These are phyloP conservation scores for Apodemus speciosus DNA, from an alignment of 2,113 vertebrate species.

Conservation along the genomic window DNA sequence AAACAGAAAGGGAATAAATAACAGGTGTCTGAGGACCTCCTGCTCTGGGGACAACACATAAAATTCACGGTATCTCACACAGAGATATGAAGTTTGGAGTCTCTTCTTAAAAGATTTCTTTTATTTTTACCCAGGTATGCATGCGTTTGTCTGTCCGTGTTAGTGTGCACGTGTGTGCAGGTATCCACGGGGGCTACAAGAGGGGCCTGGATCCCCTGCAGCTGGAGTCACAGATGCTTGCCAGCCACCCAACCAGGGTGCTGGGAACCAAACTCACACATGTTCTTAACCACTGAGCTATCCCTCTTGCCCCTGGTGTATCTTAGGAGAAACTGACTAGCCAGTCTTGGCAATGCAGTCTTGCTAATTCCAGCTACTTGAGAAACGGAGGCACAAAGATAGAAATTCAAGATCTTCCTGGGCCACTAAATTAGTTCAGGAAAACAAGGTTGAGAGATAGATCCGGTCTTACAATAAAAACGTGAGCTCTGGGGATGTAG, in stretches of 20 bases:
- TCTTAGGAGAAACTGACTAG: not conserved
- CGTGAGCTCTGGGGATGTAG: not conserved
- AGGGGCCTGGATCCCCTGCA: too few relatives aligned
- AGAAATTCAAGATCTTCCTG: not conserved
- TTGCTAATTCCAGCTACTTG: not conserved
- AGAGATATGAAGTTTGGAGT: not conserved
- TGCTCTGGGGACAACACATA: not conserved
- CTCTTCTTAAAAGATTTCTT: not conserved
- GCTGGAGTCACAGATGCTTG: not conserved
- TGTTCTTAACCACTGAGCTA: not conserved
- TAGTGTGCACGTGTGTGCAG: not conserved
- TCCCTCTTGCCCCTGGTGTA: not conserved
- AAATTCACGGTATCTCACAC: conserved; percentile 5
- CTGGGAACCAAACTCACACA: not conserved
- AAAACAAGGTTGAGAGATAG: not conserved
- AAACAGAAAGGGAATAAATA: not conserved
- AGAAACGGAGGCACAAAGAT: not conserved
- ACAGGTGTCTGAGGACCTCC: not conserved
- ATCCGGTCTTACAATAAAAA: not conserved
- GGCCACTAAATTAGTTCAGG: not conserved
- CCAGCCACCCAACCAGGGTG: not conserved
- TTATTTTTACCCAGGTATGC: not conserved
- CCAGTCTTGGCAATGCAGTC: not conserved
- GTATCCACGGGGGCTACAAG: not conserved
- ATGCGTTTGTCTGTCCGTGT: not conserved